Base-by-base conservation (phyloP, 2,888 invertebrate genomes). In the Tyria jacobaeae region DNA sequence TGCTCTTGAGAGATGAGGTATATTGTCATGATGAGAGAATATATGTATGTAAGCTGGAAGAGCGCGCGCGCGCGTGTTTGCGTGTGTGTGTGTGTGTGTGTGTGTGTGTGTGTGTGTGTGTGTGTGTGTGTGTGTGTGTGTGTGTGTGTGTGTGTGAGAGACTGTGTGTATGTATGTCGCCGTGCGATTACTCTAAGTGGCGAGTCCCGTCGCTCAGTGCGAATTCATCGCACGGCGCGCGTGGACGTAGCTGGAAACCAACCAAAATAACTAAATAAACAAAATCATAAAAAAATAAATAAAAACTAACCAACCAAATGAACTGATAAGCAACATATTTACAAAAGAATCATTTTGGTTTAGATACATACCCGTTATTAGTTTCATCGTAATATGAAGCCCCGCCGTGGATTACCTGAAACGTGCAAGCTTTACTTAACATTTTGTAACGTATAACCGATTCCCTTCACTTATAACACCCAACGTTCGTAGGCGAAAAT, bases 341-440 rank as follows among this genome's bases (percentile, higher is more conserved):
- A 24, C 2, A 2, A 54, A 41, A 0, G 17, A 14, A 0, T 10
- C 10, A 2, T 5, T 35, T 17, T 21, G 9, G 39, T n/a, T n/a
- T 7, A 12, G 24, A 27, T 50, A 78, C 79, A 56, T 78, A 83
- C 87, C 84, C 73, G 14, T 68, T 75, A 39, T 55, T 65, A 2
- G 61, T 49, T 1, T 75, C 73, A 6, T 71, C 62, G 59, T 57
- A 66, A 48, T 60, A 63, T 1, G 60, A 50, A 25, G 60, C 63
- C 10, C 68, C 80, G 21, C 88, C 88, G 64, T 88, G 89, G 21
- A 89, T 88, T 1, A 89, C 84, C 88, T 89, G 83, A 24, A 78
- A 80, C 57, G 64, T 4, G 24, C 14, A 31, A 24, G 3, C 5
- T 17, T 27, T 17, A 54, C 6, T 49, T 9, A 49, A 27, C 15